Conservation (phyloP, 2,797 vertebrate species). For the Cirrhinus mrigala region DNA sequence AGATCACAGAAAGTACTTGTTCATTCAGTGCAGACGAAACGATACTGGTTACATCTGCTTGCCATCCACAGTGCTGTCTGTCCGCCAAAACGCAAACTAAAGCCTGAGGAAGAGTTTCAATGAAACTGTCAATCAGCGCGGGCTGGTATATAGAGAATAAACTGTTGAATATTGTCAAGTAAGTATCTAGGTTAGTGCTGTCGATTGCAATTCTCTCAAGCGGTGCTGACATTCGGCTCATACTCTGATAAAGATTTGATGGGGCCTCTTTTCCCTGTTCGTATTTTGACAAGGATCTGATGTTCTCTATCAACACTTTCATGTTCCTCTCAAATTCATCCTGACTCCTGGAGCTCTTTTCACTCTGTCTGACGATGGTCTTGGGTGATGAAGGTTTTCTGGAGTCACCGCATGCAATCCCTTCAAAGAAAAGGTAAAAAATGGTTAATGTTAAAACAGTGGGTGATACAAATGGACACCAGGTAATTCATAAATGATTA, state of each 20-base stretch:
- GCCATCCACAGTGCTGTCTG: slow-evolving; percentile 72
- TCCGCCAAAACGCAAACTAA: slow-evolving; percentile 77
- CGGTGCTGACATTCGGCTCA: slow-evolving; percentile 6
- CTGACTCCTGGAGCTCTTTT: slow-evolving; percentile 15
- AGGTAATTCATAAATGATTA: background rate
- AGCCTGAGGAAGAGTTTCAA: slow-evolving; percentile 70
- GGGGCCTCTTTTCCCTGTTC: background rate
- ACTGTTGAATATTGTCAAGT: slow-evolving; percentile 64
- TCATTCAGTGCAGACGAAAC: slow-evolving; percentile 66
- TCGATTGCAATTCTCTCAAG: slow-evolving; percentile 25
- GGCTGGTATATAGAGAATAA: slow-evolving; percentile 66
- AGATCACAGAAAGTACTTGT: slow-evolving; percentile 66
- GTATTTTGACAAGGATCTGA: slow-evolving; percentile 65
- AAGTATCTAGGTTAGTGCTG: slow-evolving; percentile 58
- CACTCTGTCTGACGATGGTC: slow-evolving; percentile 43
- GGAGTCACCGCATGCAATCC: slow-evolving; percentile 36
- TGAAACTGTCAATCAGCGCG: slow-evolving; percentile 63
- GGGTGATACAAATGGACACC: background rate
- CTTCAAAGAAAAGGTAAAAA: slow-evolving; percentile 29
- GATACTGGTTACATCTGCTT: slow-evolving; percentile 71
- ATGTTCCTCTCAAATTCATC: slow-evolving; percentile 65
- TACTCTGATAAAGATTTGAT: slow-evolving; percentile 13
- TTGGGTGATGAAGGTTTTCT: slow-evolving; percentile 28
- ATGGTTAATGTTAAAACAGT: background rate
- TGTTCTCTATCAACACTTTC: slow-evolving; percentile 66